phyloP scores from a whole-genome alignment of 2,113 vertebrate genomes.

The Nothocercus julius region DNA sequence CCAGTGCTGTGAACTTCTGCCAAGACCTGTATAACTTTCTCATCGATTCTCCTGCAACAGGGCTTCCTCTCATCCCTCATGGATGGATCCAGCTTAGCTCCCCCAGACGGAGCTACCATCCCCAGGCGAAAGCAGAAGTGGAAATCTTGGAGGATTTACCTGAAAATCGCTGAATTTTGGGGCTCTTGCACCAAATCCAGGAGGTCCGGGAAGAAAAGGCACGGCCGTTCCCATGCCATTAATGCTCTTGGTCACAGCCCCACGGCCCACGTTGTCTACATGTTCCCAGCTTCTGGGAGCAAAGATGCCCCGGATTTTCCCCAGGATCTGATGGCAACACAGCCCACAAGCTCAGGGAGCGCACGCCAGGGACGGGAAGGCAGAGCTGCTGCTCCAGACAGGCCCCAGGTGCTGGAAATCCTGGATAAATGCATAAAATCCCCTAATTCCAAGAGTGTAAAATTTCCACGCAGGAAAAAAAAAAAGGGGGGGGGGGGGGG shows the following conservation, averaged over 20 bases:
- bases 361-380: rapidly evolving
- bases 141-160: neutral
- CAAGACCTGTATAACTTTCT: neutral
- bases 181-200: neutral
- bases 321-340: rapidly evolving
- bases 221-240: rapidly evolving
- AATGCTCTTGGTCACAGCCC: rapidly evolving
- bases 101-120: neutral
- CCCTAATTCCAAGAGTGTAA: conserved; percentile 38
- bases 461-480: conserved; percentile 17
- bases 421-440: conserved; percentile 28
- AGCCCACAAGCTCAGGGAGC: rapidly evolving
- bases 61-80: neutral
- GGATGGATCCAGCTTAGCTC: neutral
- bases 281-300: neutral
- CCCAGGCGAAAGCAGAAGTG: neutral
- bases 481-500: too few species aligned
- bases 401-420: conserved; percentile 43
- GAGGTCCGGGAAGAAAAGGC: neutral
- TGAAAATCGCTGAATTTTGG: neutral
- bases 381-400: neutral
- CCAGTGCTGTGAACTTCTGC: neutral
- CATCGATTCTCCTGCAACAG: neutral
- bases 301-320: neutral
- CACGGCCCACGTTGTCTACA: rapidly evolving